Evolutionary conservation across 1,140 invertebrate species (phyloP), one percentile per base, ranked within the genome.

Genomic region (Drosophila ironensis): DNA sequence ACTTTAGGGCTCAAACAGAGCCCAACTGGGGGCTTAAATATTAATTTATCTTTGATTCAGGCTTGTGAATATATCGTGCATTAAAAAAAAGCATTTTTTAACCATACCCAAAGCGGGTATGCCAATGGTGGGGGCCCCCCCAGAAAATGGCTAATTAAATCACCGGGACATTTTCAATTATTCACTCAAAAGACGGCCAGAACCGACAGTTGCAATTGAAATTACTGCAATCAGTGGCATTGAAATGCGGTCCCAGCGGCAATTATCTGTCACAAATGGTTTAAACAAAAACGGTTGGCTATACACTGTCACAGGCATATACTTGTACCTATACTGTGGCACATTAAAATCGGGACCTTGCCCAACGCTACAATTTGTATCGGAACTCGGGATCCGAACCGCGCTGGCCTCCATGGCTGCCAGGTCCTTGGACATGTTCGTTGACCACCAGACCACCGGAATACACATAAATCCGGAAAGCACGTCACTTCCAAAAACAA

Each of bases 351-450:
- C 57, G 50, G 17, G 57, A 70, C 77, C 78, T 73, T 82, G 72
- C 48, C 35, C 68, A 72, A 68, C 50, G 44, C 48, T 77, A 40
- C 69, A 84, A 75, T 77, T 74, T 87, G 50, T 59, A 60, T 66
- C 35, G 53, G 48, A 61, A 61, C 44, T 69, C 33, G 38, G 35
- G 38, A 5, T 5, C 20, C 20, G 5, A n/a, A n/a, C n/a, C 16
- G 19, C 27, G 44, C 24, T 45, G 60, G 45, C 54, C 67, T 64
- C 38, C 54, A 57, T 52, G 46, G 44, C 63, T 47, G 66, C n/a
- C 61, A 20, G 60, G 80, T 78, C 81, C 80, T 87, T 81, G 81
- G 72, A 53, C 77, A 73, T 84, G 80, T 84, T 54, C 80, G 82
- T 87, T 87, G 81, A 87, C 82, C 67, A 86, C 59, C 68, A 75